These are phyloP conservation scores for Oscheius onirici DNA, from an alignment of 2,888 invertebrate genomes.

Conservation along the genomic window DNA sequence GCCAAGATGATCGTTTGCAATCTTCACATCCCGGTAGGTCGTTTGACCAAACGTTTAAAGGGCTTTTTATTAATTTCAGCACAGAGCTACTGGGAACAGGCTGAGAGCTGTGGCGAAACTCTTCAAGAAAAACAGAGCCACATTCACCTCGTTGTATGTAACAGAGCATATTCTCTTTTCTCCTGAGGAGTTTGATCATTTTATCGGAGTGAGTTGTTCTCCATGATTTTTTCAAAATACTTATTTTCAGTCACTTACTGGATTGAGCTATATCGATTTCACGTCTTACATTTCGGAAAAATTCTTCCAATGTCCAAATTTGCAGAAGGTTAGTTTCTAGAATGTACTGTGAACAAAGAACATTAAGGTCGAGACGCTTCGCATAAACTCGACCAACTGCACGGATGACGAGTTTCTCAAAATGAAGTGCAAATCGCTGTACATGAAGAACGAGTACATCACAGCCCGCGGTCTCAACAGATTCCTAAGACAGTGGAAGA, in stretches of 20 bases:
- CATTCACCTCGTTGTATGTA: background rate
- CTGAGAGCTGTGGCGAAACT: constrained; percentile 10
- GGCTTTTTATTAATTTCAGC: background rate
- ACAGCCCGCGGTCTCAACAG: background rate
- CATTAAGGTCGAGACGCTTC: background rate
- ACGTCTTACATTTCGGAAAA: background rate
- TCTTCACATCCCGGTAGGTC: background rate
- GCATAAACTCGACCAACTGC: background rate
- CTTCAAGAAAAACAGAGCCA: constrained; percentile 4
- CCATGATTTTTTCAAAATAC: background rate
- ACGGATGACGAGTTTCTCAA: constrained; percentile 19
- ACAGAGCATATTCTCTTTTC: constrained; percentile 5
- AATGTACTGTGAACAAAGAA: background rate
- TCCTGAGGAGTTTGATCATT: constrained; percentile 3
- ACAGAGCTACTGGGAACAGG: background rate
- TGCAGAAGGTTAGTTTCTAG: background rate
- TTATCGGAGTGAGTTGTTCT: background rate
- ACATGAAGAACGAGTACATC: background rate
- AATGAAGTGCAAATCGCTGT: background rate
- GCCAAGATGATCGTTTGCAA: background rate
- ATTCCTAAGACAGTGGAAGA: constrained; percentile 14
- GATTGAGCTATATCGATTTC: background rate
- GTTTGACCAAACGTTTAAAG: background rate
- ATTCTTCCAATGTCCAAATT: background rate
- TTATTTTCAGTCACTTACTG: background rate